phyloP scores from a whole-genome alignment of 2,888 invertebrate genomes.

The Luperina nickerlii region DNA sequence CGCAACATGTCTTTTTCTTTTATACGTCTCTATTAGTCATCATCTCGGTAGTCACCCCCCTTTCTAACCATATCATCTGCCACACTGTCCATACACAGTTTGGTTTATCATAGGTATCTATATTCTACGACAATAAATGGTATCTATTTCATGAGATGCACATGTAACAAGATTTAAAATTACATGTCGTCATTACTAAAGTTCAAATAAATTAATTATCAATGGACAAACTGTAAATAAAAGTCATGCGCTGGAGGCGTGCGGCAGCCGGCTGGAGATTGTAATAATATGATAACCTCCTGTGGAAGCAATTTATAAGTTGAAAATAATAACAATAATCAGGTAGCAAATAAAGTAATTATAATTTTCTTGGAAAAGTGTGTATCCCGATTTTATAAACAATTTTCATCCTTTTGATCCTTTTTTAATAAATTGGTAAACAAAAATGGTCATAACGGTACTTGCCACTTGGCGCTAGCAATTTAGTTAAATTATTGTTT shows the following conservation, averaged over 20 bases:
- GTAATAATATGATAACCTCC: conserved; percentile 61
- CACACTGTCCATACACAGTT: background rate
- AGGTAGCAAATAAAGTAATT: conserved; percentile 30
- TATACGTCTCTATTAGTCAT: background rate
- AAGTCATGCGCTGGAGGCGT: conserved; percentile 60
- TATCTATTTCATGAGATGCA: conserved; percentile 44
- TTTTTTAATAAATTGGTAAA: background rate
- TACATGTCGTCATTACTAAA: conserved; percentile 48
- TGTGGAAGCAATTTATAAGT: conserved; percentile 32
- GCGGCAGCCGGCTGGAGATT: conserved; percentile 34
- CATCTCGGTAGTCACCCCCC: background rate
- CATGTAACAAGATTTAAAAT: conserved; percentile 51
- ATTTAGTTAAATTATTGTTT: background rate
- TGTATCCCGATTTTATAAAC: background rate
- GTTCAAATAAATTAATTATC: conserved; percentile 58
- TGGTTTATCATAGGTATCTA: background rate
- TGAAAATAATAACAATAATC: conserved; percentile 51
- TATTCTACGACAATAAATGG: conserved; percentile 13
- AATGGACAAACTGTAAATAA: conserved; percentile 51
- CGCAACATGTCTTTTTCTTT: too few species aligned
- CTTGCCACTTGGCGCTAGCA: background rate
- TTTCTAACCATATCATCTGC: background rate
- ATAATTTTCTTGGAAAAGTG: background rate
- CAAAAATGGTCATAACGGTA: background rate
- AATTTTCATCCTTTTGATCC: too few species aligned